These are phyloP conservation scores for Acrobasis repandana DNA, from an alignment of 2,888 invertebrate species.

Conservation along the genomic window DNA sequence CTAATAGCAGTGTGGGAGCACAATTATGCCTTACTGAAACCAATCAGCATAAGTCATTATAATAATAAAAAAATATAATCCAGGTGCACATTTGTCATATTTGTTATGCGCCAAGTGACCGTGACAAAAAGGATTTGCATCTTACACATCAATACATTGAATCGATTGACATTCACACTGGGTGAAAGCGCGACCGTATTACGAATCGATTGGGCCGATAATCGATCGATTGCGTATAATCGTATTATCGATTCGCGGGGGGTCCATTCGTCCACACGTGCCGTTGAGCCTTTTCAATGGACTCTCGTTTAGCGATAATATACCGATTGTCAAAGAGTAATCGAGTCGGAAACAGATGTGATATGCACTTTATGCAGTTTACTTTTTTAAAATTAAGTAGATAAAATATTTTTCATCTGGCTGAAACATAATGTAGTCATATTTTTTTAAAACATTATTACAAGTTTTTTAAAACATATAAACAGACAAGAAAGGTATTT, in stretches of 20 bases:
- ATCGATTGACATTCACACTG: slow-evolving; percentile 72
- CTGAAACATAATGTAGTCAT: too few species aligned
- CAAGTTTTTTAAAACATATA: too few species aligned
- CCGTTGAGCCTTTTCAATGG: slow-evolving; percentile 41
- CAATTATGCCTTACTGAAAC: too few species aligned
- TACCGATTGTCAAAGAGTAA: slow-evolving; percentile 24
- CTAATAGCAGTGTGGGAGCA: too few species aligned
- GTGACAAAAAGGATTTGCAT: slow-evolving; percentile 63
- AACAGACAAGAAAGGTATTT: too few species aligned
- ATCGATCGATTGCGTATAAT: slow-evolving; percentile 68
- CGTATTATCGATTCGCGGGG: slow-evolving; percentile 69
- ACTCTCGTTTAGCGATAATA: slow-evolving; percentile 36
- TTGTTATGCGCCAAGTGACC: slow-evolving; percentile 49
- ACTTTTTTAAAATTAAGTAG: too few species aligned
- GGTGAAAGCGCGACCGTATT: slow-evolving; percentile 75
- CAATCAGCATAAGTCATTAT: too few species aligned
- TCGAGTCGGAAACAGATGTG: neutral
- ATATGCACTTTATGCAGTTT: neutral
- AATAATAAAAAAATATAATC: neutral
- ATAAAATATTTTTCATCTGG: too few species aligned
- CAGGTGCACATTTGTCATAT: neutral
- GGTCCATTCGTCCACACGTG: slow-evolving; percentile 51
- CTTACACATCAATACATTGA: slow-evolving; percentile 63
- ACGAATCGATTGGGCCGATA: slow-evolving; percentile 57
- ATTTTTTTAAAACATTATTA: too few species aligned